Percentiles rank a stretch among this genome's conserved stretches.
These are phyloP conservation scores for Chromis chromis DNA, from an alignment of 2,797 vertebrate genomes.

Conservation along the genomic window DNA sequence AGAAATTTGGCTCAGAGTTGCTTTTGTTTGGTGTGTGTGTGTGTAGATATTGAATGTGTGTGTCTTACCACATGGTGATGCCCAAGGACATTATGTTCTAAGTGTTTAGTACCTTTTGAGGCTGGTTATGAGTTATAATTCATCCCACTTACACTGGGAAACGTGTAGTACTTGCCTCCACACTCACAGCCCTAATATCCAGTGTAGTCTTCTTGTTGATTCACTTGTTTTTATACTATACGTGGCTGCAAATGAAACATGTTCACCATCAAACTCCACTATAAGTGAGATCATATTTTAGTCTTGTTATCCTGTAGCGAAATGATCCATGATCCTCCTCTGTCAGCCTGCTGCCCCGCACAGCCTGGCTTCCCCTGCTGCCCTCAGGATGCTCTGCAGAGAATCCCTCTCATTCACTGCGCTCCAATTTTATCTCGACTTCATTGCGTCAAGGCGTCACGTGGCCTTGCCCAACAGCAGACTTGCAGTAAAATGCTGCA, in stretches of 20 bases:
- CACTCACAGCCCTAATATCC: constrained; percentile 12
- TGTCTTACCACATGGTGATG: constrained; percentile 28
- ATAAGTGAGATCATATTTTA: constrained; percentile 11
- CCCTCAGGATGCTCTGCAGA: constrained; percentile 55
- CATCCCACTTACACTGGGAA: constrained; percentile 31
- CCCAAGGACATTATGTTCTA: constrained; percentile 49
- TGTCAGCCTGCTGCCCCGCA: constrained; percentile 19
- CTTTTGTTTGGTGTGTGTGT: constrained; percentile 62
- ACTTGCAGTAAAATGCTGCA: constrained; percentile 58
- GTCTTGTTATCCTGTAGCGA: constrained; percentile 28
- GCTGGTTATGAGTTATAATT: constrained; percentile 54
- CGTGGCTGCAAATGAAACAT: neutral
- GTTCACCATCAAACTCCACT: neutral
- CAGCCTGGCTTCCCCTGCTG: constrained; percentile 45
- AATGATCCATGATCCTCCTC: constrained; percentile 38
- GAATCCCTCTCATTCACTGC: constrained; percentile 50
- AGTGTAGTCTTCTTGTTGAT: constrained; percentile 16
- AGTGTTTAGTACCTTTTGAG: constrained; percentile 51
- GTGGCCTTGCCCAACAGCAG: constrained; percentile 48
- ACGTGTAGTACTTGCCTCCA: constrained; percentile 31
- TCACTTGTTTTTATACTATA: neutral
- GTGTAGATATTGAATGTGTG: neutral
- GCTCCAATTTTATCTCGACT: constrained; percentile 32
- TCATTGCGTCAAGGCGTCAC: constrained; percentile 59
- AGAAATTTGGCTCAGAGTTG: constrained; percentile 66